Base-by-base conservation (phyloP, 2,797 vertebrate genomes). In the Schizopygopsis malacanthus region DNA sequence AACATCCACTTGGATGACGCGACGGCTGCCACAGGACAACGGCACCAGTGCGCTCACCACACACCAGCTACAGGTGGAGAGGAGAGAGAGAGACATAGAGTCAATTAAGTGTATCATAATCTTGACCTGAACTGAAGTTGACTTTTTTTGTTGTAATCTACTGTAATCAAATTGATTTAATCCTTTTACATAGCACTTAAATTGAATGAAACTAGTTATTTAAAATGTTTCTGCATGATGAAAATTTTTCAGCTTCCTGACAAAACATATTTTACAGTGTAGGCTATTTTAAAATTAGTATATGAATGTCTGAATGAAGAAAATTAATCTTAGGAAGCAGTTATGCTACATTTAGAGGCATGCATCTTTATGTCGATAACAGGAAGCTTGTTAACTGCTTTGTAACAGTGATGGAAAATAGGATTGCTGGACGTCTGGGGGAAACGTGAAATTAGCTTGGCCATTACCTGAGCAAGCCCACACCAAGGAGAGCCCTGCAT, bases 401-500 rank as follows among this genome's bases (percentile, higher is more conserved):
- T 73, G 71, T 83, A 73, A 61, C 39, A 10, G 54, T 83, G 82
- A 84, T 67, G 61, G 43, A 41, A 72, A 85, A 72, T 41, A 22
- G 4, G 45, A 54, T 41, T 67, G 59, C 41, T 52, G 20, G 43
- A 85, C 7, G 33, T 72, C 67, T 50, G 39, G 65, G 77, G 45
- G 37, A 77, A 84, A 54, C 84, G 72, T 79, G 61, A 87, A 83
- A 86, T 76, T 69, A 87, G 70, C 56, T 81, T 86, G 73, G 52
- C 78, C 82, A 87, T 90, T 87, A 81, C 78, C 78, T 75, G 84
- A 41, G 43, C 39, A 86, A 86, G 75, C 71, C 82, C 41, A 78
- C 63, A 75, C 73, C 54, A 81, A 73, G 52, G 47, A 67, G 63
- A 50, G 56, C 69, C 13, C 61, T 75, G 83, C 71, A 65, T 70